Evolutionary conservation across 1,140 invertebrate species (phyloP).

Genomic region (Megalonaias nervosa): DNA sequence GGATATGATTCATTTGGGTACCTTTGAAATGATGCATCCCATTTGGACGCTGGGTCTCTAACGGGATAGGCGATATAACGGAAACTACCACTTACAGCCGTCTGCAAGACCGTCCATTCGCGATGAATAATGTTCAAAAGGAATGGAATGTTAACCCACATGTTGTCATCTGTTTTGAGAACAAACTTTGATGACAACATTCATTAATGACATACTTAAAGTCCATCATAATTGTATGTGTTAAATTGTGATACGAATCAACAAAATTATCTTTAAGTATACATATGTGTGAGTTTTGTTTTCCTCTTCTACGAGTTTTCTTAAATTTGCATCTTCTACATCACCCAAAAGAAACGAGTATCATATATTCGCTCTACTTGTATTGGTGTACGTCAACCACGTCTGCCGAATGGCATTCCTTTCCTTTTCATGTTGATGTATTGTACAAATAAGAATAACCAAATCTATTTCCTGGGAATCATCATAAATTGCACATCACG

Average conservation of each 20-base stretch:
- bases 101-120: not conserved
- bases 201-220: too few species aligned
- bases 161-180: constrained; percentile 74
- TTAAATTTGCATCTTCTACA: too few species aligned
- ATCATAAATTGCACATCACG: too few species aligned
- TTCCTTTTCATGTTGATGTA: constrained; percentile 9
- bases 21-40: constrained; percentile 61
- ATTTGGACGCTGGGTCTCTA: constrained; percentile 69
- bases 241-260: constrained; percentile 87
- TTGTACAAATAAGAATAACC: constrained; percentile 25
- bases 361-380: constrained; percentile 54
- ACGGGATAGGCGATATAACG: constrained; percentile 31
- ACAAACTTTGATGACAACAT: constrained; percentile 72
- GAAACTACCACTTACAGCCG: constrained; percentile 33
- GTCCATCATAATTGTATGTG: too few species aligned
- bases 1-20: constrained; percentile 68
- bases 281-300: constrained; percentile 77
- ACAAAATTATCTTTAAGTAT: constrained; percentile 85
- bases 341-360: too few species aligned
- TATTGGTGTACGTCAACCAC: constrained; percentile 35
- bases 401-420: constrained; percentile 42
- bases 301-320: too few species aligned
- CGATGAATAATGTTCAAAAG: constrained; percentile 25
- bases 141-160: constrained; percentile 62
- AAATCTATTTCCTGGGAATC: constrained; percentile 25